Evolutionary conservation across 2,797 vertebrate genomes (phyloP).

Genomic region (Myotis myotis): DNA sequence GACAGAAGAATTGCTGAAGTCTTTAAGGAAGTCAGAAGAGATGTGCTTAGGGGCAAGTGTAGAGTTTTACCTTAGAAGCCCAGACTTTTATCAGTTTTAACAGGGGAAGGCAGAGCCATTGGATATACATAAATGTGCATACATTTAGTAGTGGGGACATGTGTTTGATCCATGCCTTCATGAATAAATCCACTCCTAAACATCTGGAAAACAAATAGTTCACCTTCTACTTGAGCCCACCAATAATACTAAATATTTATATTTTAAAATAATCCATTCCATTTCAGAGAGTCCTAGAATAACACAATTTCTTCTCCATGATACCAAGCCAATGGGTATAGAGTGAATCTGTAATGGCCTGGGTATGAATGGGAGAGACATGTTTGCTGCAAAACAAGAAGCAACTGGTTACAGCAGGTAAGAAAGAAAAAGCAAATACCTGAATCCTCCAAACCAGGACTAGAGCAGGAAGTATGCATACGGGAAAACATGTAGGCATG

Average conservation of each 20-base stretch:
- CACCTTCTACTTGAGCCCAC: not conserved
- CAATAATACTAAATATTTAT: not conserved
- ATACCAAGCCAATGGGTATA: not conserved
- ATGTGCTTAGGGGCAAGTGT: not conserved
- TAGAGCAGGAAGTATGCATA: not conserved
- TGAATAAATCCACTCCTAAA: not conserved
- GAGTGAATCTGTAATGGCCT: not conserved
- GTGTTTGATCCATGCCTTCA: not conserved
- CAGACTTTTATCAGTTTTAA: not conserved
- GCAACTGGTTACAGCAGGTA: not conserved
- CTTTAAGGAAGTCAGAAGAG: not conserved
- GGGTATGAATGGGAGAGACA: not conserved
- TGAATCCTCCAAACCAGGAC: not conserved
- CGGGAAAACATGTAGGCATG: not conserved
- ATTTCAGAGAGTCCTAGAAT: constrained; percentile 1
- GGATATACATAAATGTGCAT: not conserved
- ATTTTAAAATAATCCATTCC: not conserved
- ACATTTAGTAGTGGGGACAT: not conserved
- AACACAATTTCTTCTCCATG: not conserved
- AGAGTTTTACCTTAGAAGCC: not conserved
- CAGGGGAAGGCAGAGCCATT: not conserved
- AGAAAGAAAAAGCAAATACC: not conserved
- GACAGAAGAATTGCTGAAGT: not conserved
- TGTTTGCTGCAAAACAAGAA: not conserved
- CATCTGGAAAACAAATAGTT: not conserved